Percentiles rank a stretch among this genome's conserved stretches.
These are phyloP conservation scores for Cottoperca gobio DNA, from an alignment of 2,797 vertebrate species.

Conservation along the genomic window DNA sequence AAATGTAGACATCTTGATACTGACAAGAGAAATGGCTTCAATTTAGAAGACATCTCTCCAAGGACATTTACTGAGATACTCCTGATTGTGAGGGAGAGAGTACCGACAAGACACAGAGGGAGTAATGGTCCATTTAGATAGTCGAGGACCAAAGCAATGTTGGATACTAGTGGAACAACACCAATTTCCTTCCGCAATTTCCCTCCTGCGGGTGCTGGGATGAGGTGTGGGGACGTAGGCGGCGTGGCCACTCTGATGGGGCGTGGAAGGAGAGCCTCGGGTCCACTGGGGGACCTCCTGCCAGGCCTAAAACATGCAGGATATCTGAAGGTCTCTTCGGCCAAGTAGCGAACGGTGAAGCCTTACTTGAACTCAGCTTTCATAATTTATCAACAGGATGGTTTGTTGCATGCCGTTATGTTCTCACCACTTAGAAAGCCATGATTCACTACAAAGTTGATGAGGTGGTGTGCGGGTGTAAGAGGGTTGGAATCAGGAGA, in stretches of 20 bases:
- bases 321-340: conserved; percentile 39
- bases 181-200: conserved; percentile 80
- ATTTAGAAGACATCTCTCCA: conserved; percentile 33
- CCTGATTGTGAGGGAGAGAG: conserved; percentile 53
- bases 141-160: conserved; percentile 65
- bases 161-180: conserved; percentile 74
- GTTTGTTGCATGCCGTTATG: conserved; percentile 28
- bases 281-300: conserved; percentile 40
- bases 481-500: background rate
- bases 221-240: conserved; percentile 66
- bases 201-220: conserved; percentile 76
- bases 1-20: conserved; percentile 22
- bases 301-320: conserved; percentile 34
- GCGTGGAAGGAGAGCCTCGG: conserved; percentile 43
- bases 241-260: conserved; percentile 57
- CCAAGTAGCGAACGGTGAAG: conserved; percentile 23
- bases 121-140: conserved; percentile 80
- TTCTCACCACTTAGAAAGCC: conserved; percentile 32
- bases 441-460: conserved; percentile 38
- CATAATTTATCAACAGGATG: conserved; percentile 41
- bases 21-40: conserved; percentile 39
- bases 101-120: conserved; percentile 65
- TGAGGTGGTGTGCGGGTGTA: background rate
- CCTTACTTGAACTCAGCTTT: conserved; percentile 44
- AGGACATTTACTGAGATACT: conserved; percentile 39